Evolutionary conservation across 2,797 vertebrate genomes (phyloP), one percentile per base, ranked within the genome.

Genomic region (Myiothlypis chrysogaster): DNA sequence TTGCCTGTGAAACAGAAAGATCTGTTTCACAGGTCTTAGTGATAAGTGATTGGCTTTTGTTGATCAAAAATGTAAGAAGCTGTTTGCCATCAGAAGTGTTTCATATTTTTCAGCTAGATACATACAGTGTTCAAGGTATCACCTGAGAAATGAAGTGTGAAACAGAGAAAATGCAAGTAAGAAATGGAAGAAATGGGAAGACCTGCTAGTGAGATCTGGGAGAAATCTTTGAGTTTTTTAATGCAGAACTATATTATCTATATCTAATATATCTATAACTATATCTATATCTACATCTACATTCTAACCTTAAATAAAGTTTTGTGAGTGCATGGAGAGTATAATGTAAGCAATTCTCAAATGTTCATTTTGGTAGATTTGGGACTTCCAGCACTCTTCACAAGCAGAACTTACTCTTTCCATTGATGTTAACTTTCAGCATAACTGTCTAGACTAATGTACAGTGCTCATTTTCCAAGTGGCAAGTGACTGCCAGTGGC

Each of bases 221-320:
- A 82, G n/a, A 64, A 65, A 49, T 12, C 13, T 55, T 21, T n/a
- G 25, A 61, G 7, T 68, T 68, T 21, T 66, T 55, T n/a, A 32
- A 50, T 34, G 5, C 4, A 7, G 37, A 41, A 3, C 1, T 2
- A 17, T 8, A 43, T 3, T 28, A n/a, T 32, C 19, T 53, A 53
- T 21, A 21, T 53, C 17, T 52, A 50, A 50, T 50, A 41, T 55
- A 10, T 53, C 49, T 50, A 21, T 53, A 50, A 3, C 9, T 28
- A 28, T 10, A 39, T 39, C 37, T 50, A 23, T 47, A 28, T 52
- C 19, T 55, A 14, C 15, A 34, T 35, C 32, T 16, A 7, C 3
- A 44, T 23, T 18, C 9, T 7, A 66, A 50, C 6, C 8, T 59
- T 55, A 50, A 53, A 61, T 13, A 53, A 49, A 66, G 27, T 32